These are phyloP conservation scores for Rhynchotus rufescens DNA, from an alignment of 2,797 vertebrate genomes.

Conservation along the genomic window DNA sequence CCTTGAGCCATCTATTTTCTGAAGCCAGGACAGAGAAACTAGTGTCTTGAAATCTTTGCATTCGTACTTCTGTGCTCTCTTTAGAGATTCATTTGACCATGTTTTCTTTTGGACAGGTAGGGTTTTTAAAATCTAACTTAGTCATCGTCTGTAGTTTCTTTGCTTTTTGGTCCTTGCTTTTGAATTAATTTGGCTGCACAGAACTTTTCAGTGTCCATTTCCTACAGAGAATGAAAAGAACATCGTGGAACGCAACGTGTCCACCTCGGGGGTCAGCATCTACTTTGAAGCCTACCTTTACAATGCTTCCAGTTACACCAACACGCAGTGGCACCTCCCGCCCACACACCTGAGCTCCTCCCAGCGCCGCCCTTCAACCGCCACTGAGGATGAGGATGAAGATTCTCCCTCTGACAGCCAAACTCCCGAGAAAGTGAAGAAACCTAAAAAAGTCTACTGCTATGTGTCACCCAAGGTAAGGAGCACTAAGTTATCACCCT, in stretches of 20 bases:
- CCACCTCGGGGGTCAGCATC: conserved; percentile 95
- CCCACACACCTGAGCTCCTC: conserved; percentile 87
- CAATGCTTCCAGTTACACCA: conserved; percentile 89
- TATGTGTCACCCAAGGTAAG: conserved; percentile 98
- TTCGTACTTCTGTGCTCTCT: background rate
- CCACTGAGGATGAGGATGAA: conserved; percentile 92
- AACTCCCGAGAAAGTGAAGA: conserved; percentile 94
- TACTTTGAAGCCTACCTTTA: conserved; percentile 99
- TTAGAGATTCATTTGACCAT: background rate
- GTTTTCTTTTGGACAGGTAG: background rate
- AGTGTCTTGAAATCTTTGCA: background rate
- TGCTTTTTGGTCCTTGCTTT: background rate
- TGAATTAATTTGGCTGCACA: background rate
- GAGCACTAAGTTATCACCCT: background rate
- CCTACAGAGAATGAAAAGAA: conserved; percentile 92
- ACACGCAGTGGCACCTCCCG: conserved; percentile 90
- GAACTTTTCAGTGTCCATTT: background rate
- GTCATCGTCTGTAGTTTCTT: background rate
- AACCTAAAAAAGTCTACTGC: conserved; percentile 99
- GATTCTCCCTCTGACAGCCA: conserved; percentile 93
- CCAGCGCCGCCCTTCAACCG: conserved; percentile 91
- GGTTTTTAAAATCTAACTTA: background rate
- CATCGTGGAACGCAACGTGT: conserved; percentile 96
- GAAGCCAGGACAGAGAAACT: background rate
- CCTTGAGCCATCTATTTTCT: background rate